Base-by-base conservation (phyloP, 92 coral and sea anemone genomes). In the Epizoanthus ramosus region DNA sequence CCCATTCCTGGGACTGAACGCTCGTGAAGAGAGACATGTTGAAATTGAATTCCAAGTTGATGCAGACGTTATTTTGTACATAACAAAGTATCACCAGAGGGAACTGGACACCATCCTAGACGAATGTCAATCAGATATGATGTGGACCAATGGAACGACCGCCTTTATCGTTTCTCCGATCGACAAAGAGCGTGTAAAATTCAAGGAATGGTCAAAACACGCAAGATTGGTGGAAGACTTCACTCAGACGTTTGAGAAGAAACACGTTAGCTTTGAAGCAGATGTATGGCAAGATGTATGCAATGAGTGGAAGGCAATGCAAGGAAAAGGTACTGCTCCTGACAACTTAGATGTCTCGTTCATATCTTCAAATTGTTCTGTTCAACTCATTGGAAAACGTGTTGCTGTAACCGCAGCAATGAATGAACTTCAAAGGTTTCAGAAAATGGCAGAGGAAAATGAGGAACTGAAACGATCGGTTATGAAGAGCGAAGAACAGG, bases 1-100 rank as follows among this genome's bases (percentile, higher is more conserved):
- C 43, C 85, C 89, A 6, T 89, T 91, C 33, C 89, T 89, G 18
- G 57, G 16, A 71, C 15, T 76, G 86, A 8, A 77, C 80, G 25
- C 84, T 83, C 43, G 81, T 68, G 2, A 71, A 86, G 16, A 65
- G 35, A 25, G 15, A 41, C 8, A 66, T 16, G 6, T 45, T 31
- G 41, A 67, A 53, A 14, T 37, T 13, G 87, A 87, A 0, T 16
- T 87, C 19, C n/a, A 60, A 3, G 39, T 21, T 9, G 83, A 82
- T 43, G 22, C 54, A 13, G 84, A 82, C 6, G 64, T 83, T 10
- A 16, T 68, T 8, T 31, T 71, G 10, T 75, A 74, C 56, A 63
- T 87, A 3, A 43, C 19, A 45, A 57, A 1, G 47, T 41, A 59
- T n/a, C 80, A 82, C 68, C 14, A 68, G 4, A 10, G 3, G 31